Conservation (phyloP, 2,113 vertebrate species). For the Eolophus roseicapilla region DNA sequence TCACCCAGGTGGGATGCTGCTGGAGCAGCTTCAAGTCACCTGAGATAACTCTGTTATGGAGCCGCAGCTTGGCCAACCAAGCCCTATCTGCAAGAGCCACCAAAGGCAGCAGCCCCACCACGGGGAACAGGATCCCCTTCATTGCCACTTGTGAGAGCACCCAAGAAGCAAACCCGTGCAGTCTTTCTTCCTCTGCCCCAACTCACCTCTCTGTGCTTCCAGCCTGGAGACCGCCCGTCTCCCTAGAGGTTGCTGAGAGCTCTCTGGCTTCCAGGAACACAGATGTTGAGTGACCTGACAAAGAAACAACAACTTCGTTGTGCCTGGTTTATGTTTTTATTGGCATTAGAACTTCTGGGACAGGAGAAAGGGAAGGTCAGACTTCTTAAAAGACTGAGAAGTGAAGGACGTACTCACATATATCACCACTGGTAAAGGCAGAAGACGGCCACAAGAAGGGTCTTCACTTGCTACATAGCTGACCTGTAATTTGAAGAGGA, state of each 20-base stretch:
- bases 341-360: neutral
- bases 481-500: neutral
- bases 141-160: rapidly evolving
- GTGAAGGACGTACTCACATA: neutral
- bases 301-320: neutral
- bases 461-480: neutral
- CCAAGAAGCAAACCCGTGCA: rapidly evolving
- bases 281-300: neutral
- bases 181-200: neutral
- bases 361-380: neutral
- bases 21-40: neutral
- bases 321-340: neutral
- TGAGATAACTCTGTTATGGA: neutral
- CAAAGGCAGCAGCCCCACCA: neutral
- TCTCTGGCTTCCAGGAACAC: neutral
- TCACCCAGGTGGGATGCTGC: neutral
- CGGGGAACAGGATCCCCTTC: neutral
- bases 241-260: neutral
- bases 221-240: rapidly evolving
- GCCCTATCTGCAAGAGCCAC: neutral
- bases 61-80: neutral
- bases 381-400: neutral
- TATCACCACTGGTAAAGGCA: rapidly evolving
- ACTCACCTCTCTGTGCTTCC: neutral
- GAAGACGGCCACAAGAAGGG: neutral